Evolutionary conservation across 2,888 invertebrate genomes (phyloP).

Genomic region (Adineta ricciae): DNA sequence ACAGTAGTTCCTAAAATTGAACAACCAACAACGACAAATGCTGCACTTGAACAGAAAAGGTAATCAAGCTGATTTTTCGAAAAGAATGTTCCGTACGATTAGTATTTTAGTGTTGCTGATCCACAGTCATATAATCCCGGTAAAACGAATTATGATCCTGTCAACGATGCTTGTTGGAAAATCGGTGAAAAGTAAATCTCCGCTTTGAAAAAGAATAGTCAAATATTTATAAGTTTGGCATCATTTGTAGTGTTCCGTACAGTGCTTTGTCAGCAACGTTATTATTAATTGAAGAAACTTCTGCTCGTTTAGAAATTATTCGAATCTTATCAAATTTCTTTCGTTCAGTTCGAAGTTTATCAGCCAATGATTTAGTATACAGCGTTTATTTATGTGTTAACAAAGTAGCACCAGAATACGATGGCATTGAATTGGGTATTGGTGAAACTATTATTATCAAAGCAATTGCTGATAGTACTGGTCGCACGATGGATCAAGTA

Average conservation of each 20-base stretch:
- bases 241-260: slow-evolving; percentile 85
- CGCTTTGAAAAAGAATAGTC: background rate
- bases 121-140: slow-evolving; percentile 60
- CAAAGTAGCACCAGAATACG: slow-evolving; percentile 85
- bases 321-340: slow-evolving; percentile 83
- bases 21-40: background rate
- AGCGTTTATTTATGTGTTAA: slow-evolving; percentile 91
- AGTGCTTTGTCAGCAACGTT: slow-evolving; percentile 78
- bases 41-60: background rate
- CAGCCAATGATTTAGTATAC: slow-evolving; percentile 75
- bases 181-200: slow-evolving; percentile 53
- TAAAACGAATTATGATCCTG: slow-evolving; percentile 66
- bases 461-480: slow-evolving; percentile 75
- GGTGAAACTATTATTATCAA: slow-evolving; percentile 88
- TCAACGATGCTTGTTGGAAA: slow-evolving; percentile 72
- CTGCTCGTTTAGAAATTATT: slow-evolving; percentile 65
- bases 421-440: slow-evolving; percentile 76
- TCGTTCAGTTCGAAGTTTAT: slow-evolving; percentile 74
- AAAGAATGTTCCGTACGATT: background rate
- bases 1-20: background rate
- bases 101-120: background rate
- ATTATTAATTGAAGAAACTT: slow-evolving; percentile 70
- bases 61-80: background rate
- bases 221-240: no score
- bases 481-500: slow-evolving; percentile 68